These are phyloP conservation scores for Cremastobaeus sp. DNA, from an alignment of 2,888 invertebrate species.

Conservation along the genomic window DNA sequence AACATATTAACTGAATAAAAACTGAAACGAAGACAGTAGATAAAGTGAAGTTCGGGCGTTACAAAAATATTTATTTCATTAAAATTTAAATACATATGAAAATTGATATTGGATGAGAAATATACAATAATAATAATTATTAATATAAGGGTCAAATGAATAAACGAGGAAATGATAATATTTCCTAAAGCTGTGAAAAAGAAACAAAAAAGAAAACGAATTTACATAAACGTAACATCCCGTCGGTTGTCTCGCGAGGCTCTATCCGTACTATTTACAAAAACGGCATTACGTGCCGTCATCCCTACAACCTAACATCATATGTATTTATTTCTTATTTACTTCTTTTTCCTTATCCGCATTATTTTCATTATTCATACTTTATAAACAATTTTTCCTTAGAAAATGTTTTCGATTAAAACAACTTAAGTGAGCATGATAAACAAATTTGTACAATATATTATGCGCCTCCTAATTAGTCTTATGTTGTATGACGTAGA, in stretches of 20 bases:
- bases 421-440: conserved; percentile 75
- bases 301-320: conserved; percentile 53
- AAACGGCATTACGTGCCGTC: conserved; percentile 35
- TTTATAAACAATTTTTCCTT: conserved; percentile 75
- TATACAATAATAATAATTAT: too few relatives aligned
- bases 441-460: conserved; percentile 77
- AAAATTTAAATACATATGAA: too few relatives aligned
- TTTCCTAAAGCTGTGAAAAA: background rate
- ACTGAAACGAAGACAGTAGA: conserved; percentile 3
- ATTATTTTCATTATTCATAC: conserved; percentile 47
- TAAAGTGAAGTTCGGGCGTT: too few relatives aligned
- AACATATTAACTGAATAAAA: background rate
- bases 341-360: conserved; percentile 34
- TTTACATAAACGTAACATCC: conserved; percentile 3
- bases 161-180: conserved; percentile 6
- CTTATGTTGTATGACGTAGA: conserved; percentile 66
- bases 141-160: conserved; percentile 18
- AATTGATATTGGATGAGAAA: too few relatives aligned
- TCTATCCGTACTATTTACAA: conserved; percentile 57
- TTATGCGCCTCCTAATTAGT: conserved; percentile 74
- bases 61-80: too few relatives aligned
- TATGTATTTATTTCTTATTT: conserved; percentile 37
- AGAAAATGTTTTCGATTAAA: conserved; percentile 77
- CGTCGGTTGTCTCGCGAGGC: conserved; percentile 51
- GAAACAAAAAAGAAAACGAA: conserved; percentile 9